Evolutionary conservation across 2,888 invertebrate species (phyloP), one percentile per base, ranked within the genome.

Genomic region (Erebia ligea): DNA sequence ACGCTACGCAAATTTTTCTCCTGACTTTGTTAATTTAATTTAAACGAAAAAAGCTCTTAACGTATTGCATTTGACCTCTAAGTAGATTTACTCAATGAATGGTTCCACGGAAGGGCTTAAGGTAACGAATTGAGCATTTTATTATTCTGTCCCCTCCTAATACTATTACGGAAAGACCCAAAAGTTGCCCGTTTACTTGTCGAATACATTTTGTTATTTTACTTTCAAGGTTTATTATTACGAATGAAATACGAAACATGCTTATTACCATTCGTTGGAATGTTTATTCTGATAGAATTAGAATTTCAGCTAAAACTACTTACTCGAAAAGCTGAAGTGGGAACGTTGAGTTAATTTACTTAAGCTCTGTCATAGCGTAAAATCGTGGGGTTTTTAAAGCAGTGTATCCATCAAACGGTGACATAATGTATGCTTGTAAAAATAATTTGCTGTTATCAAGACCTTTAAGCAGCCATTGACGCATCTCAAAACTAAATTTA

Each of bases 101-200:
- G 77, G 80, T 77, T 80, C 83, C 83, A 80, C 75, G 76, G 72
- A 78, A 84, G 81, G 84, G 66, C 66, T 81, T 83, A 81, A 84
- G 81, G 86, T 86, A 87, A 88, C 86, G 85, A 91, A 90, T 89
- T 87, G 88, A 80, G 77, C 84, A 82, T 88, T 87, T 90, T 88
- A 90, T 91, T 90, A 87, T 88, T 84, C 85, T 80, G 78, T 80
- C 82, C 88, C 87, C 85, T 81, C 85, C 77, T 87, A 89, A 90
- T 88, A 82, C 82, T 83, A 85, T 89, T 87, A 83, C 80, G 76
- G 76, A 77, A 79, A 74, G 65, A 25, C 76, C 77, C 78, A 79
- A 75, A 67, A 21, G 64, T 56, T 63, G 61, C 48, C 70, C 58
- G 58, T 68, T 67, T 52, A 52, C 59, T 66, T 68, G 71, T 68